Conservation (phyloP, 1,140 invertebrate species). For the Chlorops oryzae region DNA sequence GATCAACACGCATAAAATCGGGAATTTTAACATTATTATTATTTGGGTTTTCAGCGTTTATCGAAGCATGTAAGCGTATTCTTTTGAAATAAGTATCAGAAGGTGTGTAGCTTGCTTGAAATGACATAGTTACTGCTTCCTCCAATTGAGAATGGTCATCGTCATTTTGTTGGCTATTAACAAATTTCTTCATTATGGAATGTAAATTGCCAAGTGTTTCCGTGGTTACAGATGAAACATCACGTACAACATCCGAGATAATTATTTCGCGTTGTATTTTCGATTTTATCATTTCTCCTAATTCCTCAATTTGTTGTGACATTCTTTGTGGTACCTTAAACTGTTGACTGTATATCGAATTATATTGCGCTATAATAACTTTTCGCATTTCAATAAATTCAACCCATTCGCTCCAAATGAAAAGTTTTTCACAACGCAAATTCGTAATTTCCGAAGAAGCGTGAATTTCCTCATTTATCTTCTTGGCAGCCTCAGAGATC, state of each 20-base stretch:
- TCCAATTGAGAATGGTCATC: too few relatives aligned
- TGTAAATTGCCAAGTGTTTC: too few relatives aligned
- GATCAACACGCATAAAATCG: constrained; percentile 29
- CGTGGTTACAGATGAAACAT: too few relatives aligned
- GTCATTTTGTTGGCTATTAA: too few relatives aligned
- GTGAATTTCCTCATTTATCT: constrained; percentile 43
- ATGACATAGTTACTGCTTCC: constrained; percentile 7
- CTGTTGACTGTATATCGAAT: constrained; percentile 51
- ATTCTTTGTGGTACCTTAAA: constrained; percentile 18
- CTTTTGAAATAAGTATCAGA: constrained; percentile 36
- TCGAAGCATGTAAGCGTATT: constrained; percentile 20
- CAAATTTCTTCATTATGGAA: too few relatives aligned
- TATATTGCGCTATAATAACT: constrained; percentile 49
- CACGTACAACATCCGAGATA: too few relatives aligned
- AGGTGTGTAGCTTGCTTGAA: constrained; percentile 33
- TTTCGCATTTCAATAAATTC: constrained; percentile 56
- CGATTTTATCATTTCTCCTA: constrained; percentile 10
- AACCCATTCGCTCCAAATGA: constrained; percentile 59
- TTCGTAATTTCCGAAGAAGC: constrained; percentile 1
- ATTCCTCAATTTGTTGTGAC: constrained; percentile 22
- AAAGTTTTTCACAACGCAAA: too few relatives aligned
- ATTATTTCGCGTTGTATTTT: constrained; percentile 17
- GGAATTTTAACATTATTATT: constrained; percentile 22
- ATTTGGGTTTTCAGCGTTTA: neutral
- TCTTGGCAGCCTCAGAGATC: constrained; percentile 52